Percentiles rank a stretch among this genome's conserved stretches.
phyloP scores from a whole-genome alignment of 1,140 invertebrate species.

The Bemisia tabaci region DNA sequence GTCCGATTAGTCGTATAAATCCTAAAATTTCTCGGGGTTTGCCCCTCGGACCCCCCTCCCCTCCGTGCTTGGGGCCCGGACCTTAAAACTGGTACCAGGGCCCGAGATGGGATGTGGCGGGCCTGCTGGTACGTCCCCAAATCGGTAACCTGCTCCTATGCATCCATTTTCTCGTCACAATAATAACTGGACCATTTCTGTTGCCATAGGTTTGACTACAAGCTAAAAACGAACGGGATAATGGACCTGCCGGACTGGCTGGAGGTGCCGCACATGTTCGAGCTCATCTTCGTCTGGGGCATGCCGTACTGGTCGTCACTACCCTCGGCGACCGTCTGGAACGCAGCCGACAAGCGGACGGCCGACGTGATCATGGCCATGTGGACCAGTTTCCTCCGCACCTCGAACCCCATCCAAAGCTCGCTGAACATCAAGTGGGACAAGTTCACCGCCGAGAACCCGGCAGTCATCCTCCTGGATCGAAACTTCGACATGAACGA shows the following conservation, averaged over 20 bases:
- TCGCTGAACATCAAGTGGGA: constrained; percentile 54
- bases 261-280: constrained; percentile 59
- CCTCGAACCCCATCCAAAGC: constrained; percentile 49
- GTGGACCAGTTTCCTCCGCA: constrained; percentile 56
- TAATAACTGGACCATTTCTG: no score
- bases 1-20: no score
- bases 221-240: constrained; percentile 45
- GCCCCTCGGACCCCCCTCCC: no score
- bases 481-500: constrained; percentile 56
- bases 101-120: no score
- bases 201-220: constrained; percentile 62
- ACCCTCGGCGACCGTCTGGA: constrained; percentile 41
- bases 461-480: constrained; percentile 53
- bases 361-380: constrained; percentile 60
- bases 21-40: no score
- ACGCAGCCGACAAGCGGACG: constrained; percentile 55
- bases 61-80: no score
- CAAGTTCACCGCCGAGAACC: constrained; percentile 42
- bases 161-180: no score
- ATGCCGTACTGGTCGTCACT: constrained; percentile 46
- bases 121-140: no score
- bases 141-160: no score
- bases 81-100: no score
- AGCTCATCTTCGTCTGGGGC: constrained; percentile 62
- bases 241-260: constrained; percentile 54